These are phyloP conservation scores for Cephus spinipes DNA, from an alignment of 2,888 invertebrate genomes.

Conservation along the genomic window DNA sequence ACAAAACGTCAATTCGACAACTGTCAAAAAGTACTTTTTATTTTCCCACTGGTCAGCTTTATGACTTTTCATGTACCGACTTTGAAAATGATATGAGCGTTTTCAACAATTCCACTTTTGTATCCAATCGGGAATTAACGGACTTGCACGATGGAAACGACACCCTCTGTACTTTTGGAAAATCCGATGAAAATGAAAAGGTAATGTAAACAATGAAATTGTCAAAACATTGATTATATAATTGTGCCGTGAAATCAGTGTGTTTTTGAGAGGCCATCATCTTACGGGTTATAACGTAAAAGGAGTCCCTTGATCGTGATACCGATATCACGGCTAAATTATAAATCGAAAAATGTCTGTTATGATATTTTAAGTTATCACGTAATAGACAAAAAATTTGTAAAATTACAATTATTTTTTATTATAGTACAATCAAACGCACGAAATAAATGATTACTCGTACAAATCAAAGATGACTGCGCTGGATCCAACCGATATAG, in stretches of 20 bases:
- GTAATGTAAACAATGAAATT: background rate
- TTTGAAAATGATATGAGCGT: conserved; percentile 21
- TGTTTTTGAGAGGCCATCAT: too few species aligned
- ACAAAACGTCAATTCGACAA: conserved; percentile 71
- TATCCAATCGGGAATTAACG: background rate
- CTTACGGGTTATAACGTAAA: too few species aligned
- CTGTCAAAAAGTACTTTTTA: conserved; percentile 70
- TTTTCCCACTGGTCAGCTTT: conserved; percentile 74
- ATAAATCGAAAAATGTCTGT: background rate
- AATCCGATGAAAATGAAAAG: conserved; percentile 9
- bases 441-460: conserved; percentile 26
- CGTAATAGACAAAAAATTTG: background rate
- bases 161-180: conserved; percentile 37
- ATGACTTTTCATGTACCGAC: conserved; percentile 36
- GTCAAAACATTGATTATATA: too few species aligned
- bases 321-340: too few species aligned
- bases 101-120: conserved; percentile 24
- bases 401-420: background rate
- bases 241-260: too few species aligned
- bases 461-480: conserved; percentile 40
- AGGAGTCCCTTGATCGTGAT: too few species aligned
- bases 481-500: conserved; percentile 38
- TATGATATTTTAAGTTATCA: background rate
- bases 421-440: conserved; percentile 20
- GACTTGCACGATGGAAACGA: conserved; percentile 16